Base-by-base conservation (phyloP, 2,113 vertebrate genomes). In the Carassius carassius region DNA sequence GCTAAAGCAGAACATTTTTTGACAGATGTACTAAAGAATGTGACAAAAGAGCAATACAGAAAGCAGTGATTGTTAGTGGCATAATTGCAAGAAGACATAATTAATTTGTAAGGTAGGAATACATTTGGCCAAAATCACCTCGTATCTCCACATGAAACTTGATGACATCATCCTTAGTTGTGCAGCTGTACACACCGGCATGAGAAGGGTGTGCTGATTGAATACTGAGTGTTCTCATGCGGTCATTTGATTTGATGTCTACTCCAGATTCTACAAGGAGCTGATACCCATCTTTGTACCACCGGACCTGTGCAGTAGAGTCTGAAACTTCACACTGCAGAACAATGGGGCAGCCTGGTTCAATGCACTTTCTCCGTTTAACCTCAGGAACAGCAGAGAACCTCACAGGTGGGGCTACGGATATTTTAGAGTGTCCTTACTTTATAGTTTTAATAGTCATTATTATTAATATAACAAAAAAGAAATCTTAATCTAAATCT, bases 141-240 rank as follows among this genome's bases (percentile, higher is more conserved):
- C 92, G 92, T 85, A 96, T 93, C 47, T 93, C 93, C 89, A 96
- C 95, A 81, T 91, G 93, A 92, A 95, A 96, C 79, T 93, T 92
- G 86, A 94, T 69, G 60, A 89, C 84, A 91, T 96, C 95, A 86
- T 95, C 93, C 77, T 90, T 89, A 73, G 95, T 92, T 74, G 90
- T 91, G 87, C 95, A 95, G 89, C 86, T 92, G 89, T 95, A 96
- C 79, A 93, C 90, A 86, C 95, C 94, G 74, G 93, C 90, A 0
- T 98, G 92, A 84, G 90, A 88, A 80, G 87, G 86, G 65, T 92
- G 91, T 88, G 93, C 93, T 77, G 91, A 91, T 60, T 92, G 90
- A 91, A 95, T 84, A 86, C 92, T 84, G 90, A 96, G 87, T 65
- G 87, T 94, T 91, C 93, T 92, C 80, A 89, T 87, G 88, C 86